phyloP scores from a whole-genome alignment of 1,140 invertebrate species.

The Microplitis demolitor region DNA sequence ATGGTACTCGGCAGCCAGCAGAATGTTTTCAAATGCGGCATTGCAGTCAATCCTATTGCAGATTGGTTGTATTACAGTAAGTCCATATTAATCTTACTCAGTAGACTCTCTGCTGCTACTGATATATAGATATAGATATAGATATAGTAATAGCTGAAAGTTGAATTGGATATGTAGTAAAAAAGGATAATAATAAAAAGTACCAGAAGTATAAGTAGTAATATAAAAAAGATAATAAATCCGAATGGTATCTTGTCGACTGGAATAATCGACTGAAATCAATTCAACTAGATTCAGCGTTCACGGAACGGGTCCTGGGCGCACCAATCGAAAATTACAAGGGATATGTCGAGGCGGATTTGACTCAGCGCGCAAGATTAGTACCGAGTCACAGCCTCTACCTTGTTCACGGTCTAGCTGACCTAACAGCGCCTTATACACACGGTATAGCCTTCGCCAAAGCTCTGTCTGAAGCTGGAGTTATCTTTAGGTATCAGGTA shows the following conservation, averaged over 20 bases:
- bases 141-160: no score
- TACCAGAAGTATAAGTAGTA: no score
- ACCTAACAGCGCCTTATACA: slow-evolving; percentile 90
- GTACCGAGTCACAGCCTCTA: slow-evolving; percentile 86
- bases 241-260: neutral
- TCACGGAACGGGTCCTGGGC: slow-evolving; percentile 91
- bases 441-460: slow-evolving; percentile 87
- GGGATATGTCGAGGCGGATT: slow-evolving; percentile 90
- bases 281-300: slow-evolving; percentile 79
- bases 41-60: slow-evolving; percentile 90
- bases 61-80: slow-evolving; percentile 96
- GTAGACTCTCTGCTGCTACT: neutral
- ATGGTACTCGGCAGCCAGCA: slow-evolving; percentile 87
- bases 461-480: slow-evolving; percentile 81
- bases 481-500: slow-evolving; percentile 91
- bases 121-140: no score
- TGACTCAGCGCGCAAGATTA: slow-evolving; percentile 82
- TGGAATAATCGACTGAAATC: slow-evolving; percentile 8
- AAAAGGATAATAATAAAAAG: no score
- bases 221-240: no score
- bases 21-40: slow-evolving; percentile 87
- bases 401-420: slow-evolving; percentile 87
- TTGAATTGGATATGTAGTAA: no score
- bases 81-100: slow-evolving; percentile 44
- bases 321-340: slow-evolving; percentile 87